Evolutionary conservation across 2,888 invertebrate genomes (phyloP), one percentile per base, ranked within the genome.

Genomic region (Sminthurides aquaticus): DNA sequence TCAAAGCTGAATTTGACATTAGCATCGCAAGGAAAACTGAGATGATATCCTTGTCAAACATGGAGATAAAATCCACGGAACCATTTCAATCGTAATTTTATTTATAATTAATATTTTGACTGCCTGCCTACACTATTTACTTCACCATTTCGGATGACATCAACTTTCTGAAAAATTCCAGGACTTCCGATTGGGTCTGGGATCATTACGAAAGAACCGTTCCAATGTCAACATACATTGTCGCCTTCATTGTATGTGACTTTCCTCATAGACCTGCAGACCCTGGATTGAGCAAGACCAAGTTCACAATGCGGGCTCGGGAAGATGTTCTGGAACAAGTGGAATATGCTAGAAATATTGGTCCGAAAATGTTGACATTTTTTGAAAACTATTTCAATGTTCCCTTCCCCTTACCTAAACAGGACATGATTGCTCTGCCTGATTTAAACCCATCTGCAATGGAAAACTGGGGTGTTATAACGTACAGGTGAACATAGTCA

Each of bases 401-500:
- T 48, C 79, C 83, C 1, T 91, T 87, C 79, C 88, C 89, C 0
- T 76, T 93, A 61, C 85, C 87, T 0, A 93, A 93, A 79, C 85
- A 90, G 68, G 94, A 95, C 77, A 90, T 94, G 90, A 87, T 91
- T 20, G 94, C 92, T 0, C 80, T 95, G 65, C 93, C 94, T 0
- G 93, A 94, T 78, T 94, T 93, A 76, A 85, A 87, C 60, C 89
- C 90, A 1, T 91, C 66, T 27, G 71, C 71, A 18, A 73, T 71
- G 69, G 73, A 73, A 52, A 68, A 68, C 27, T 68, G 67, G 88
- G 87, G 91, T 1, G 81, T 93, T 66, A 87, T 94, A 71, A 92
- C 91, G 0, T 93, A 90, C 80, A 80, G 87, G 79, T 80, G n/a
- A n/a, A n/a, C n/a, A n/a, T n/a, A n/a, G n/a, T n/a, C n/a, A n/a